These are phyloP conservation scores for Heliconius charithonia DNA, from an alignment of 2,888 invertebrate genomes.

Conservation along the genomic window DNA sequence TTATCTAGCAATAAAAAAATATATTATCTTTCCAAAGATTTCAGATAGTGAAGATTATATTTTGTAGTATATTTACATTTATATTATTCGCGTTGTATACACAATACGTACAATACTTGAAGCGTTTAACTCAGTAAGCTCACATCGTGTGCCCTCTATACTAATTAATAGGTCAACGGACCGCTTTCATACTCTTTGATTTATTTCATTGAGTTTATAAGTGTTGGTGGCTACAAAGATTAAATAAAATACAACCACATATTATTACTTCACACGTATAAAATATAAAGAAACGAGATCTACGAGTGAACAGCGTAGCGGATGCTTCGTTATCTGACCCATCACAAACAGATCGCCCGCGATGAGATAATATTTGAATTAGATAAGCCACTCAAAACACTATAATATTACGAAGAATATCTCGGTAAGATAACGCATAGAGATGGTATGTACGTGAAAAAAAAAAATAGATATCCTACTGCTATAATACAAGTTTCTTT, in stretches of 20 bases:
- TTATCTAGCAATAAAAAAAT: not conserved
- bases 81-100: conserved; percentile 12
- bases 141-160: conserved; percentile 62
- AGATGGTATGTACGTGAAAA: not conserved
- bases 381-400: conserved; percentile 58
- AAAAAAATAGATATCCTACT: not conserved
- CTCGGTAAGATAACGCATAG: conserved; percentile 15
- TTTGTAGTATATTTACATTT: conserved; percentile 1
- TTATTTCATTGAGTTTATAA: conserved; percentile 54
- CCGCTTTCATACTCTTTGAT: conserved; percentile 66
- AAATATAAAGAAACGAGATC: conserved; percentile 30
- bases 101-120: conserved; percentile 59
- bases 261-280: conserved; percentile 32
- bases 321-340: conserved; percentile 63
- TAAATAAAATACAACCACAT: not conserved
- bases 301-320: conserved; percentile 47
- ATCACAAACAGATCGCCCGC: conserved; percentile 63
- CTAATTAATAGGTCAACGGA: conserved; percentile 75
- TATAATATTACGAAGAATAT: conserved; percentile 29
- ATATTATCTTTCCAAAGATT: not conserved
- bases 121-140: conserved; percentile 64
- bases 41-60: not conserved
- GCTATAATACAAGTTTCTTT: not conserved
- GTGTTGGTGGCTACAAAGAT: not conserved
- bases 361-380: conserved; percentile 68